Base-by-base conservation (phyloP, 2,797 vertebrate genomes). In the Silurus lanzhouensis region DNA sequence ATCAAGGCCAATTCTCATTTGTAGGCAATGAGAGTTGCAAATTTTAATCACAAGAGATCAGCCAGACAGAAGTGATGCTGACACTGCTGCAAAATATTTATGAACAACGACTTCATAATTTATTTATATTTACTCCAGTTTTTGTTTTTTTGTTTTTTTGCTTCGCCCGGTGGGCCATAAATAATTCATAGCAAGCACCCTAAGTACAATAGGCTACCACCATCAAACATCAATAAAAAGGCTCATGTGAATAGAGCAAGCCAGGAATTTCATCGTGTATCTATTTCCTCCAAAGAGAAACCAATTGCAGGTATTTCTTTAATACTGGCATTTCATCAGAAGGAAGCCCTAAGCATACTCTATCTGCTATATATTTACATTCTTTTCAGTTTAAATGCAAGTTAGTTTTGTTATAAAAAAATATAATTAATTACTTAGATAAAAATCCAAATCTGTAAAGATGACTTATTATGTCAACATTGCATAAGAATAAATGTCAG, bases 101-200 rank as follows among this genome's bases (percentile, higher is more conserved):
- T 22, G 25, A 75, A 85, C 77, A 85, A 85, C 78, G 78, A 81
- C 48, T 74, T 76, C 31, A 52, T 85, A 57, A 31, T 38, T 81
- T 84, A 67, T 84, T 87, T n/a, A 67, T 82, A 55, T 79, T 86
- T 79, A 86, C 19, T 71, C 48, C 64, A 72, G 57, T 75, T 67
- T 25, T 84, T n/a, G n/a, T n/a, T n/a, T 55, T 75, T 85, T 72
- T 81, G 31, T 70, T 85, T 72, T 81, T 81, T 68, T 81, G 46
- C n/a, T 84, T 72, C 84, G n/a, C 67, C 68, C 74, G 75, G 2
- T 27, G 38, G 52, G 80, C 31, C n/a, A 46, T 85, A 75, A 83
- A 71, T 81, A 68, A 71, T 82, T 72, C 25, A 88, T 48, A 27
- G 13, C 8, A 5, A 88, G 31, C 61, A 31, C 64, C 66, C 64